These are phyloP conservation scores for Galaxea fascicularis DNA, from an alignment of 92 coral and sea anemone species.

Conservation along the genomic window DNA sequence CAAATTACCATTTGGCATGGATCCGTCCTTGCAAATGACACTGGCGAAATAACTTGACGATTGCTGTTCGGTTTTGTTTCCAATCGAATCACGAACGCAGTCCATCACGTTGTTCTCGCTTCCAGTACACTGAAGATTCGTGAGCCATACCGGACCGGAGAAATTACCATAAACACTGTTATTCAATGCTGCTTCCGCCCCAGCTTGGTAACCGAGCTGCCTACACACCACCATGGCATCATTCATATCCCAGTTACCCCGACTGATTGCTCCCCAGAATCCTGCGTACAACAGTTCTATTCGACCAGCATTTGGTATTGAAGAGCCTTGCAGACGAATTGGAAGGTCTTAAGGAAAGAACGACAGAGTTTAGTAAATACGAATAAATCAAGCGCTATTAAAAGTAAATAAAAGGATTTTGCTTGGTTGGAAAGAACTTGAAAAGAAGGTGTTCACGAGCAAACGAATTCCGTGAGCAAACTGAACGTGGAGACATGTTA, in stretches of 20 bases:
- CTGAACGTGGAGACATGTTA: too few species aligned
- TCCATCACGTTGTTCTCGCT: constrained; percentile 6
- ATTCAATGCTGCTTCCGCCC: constrained; percentile 12
- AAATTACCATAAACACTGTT: constrained; percentile 10
- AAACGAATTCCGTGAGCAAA: too few species aligned
- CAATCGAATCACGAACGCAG: constrained; percentile 26
- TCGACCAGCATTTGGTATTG: constrained; percentile 25
- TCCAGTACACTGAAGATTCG: constrained; percentile 22
- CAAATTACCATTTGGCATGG: background rate
- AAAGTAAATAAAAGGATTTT: too few species aligned
- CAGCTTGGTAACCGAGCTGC: constrained; percentile 43
- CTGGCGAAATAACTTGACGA: background rate
- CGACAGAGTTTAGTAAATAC: too few species aligned
- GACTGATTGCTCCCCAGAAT: constrained; percentile 48
- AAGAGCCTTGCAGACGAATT: constrained; percentile 26
- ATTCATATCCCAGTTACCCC: constrained; percentile 16
- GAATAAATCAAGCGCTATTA: too few species aligned
- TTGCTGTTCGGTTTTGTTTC: constrained; percentile 7
- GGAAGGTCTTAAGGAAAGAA: background rate
- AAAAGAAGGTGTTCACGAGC: too few species aligned
- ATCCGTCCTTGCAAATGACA: constrained; percentile 18
- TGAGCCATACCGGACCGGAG: constrained; percentile 21
- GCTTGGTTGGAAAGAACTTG: too few species aligned
- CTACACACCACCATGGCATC: constrained; percentile 39
- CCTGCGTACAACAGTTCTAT: constrained; percentile 25